phyloP scores from a whole-genome alignment of 1,140 invertebrate genomes.

The Brachionus manjavacas region DNA sequence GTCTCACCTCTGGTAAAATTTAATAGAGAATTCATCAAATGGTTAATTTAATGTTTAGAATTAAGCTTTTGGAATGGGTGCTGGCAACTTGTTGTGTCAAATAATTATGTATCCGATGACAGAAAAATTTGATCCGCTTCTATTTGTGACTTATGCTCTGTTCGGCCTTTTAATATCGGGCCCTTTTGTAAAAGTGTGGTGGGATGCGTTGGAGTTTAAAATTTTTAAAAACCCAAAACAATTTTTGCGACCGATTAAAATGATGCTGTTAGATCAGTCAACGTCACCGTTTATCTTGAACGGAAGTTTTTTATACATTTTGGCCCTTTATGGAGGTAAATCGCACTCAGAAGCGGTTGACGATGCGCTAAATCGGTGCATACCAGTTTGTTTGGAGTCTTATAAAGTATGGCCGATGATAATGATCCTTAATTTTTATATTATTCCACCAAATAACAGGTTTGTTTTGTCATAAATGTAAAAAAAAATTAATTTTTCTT shows the following conservation, averaged over 20 bases:
- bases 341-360: background rate
- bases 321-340: background rate
- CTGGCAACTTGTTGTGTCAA: conserved; percentile 15
- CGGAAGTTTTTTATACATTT: background rate
- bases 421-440: conserved; percentile 10
- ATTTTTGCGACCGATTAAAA: background rate
- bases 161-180: conserved; percentile 8
- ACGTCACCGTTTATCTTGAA: background rate
- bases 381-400: background rate
- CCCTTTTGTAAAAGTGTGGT: background rate
- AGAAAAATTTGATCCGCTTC: background rate
- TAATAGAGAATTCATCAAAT: background rate
- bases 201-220: conserved; percentile 1
- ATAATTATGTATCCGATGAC: background rate
- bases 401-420: conserved; percentile 23
- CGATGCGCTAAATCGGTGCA: background rate
- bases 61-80: conserved; percentile 14
- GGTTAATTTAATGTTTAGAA: background rate
- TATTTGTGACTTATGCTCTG: background rate
- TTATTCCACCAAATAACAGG: conserved; percentile 2
- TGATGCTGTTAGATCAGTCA: background rate
- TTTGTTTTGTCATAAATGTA: background rate
- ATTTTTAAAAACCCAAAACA: background rate
- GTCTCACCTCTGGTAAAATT: background rate
- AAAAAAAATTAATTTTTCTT: background rate